Evolutionary conservation across 2,888 invertebrate genomes (phyloP), one percentile per base, ranked within the genome.

Genomic region (Nephrocerus scutellatus): DNA sequence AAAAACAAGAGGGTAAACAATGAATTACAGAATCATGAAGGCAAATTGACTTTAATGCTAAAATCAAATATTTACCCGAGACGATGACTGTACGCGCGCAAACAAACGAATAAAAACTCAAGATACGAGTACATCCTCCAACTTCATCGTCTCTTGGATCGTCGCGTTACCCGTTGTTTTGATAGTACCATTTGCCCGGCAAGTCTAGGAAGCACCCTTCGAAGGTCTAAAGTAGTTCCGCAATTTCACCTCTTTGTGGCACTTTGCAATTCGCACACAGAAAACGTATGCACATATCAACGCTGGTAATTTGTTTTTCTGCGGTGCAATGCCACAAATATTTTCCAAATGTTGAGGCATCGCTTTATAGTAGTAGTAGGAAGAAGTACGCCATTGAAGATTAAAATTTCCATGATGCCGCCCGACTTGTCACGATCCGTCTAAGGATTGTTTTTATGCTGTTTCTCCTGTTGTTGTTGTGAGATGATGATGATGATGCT

Each of bases 21-120:
- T 63, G 64, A 65, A 64, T 64, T 64, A 64, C 63, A 59, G 66
- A 65, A 66, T 64, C 64, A 64, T 66, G 64, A 65, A 66, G 65
- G 61, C 66, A 64, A 64, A 64, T 64, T 66, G 64, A 63, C 65
- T 64, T 66, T 66, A 64, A 64, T 64, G 64, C 60, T 62, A 58
- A 66, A 66, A 66, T 64, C 66, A 64, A 64, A 66, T 64, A 66
- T 64, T 64, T 66, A 64, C 62, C 55, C 56, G 57, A 52, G 52
- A 54, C 50, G 45, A 21, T 36, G 36, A 25, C 26, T 33, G 35
- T 22, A 14, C 44, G 49, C 33, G 37, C 16, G 14, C 24, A 18
- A 8, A 18, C 30, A 28, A 22, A 30, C 5, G 21, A 18, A 25
- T 7, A 41, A 47, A 41, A 44, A 45, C 45, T 41, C 12, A 21